phyloP scores from a whole-genome alignment of 2,888 invertebrate species.

The Nymphalis urticae region DNA sequence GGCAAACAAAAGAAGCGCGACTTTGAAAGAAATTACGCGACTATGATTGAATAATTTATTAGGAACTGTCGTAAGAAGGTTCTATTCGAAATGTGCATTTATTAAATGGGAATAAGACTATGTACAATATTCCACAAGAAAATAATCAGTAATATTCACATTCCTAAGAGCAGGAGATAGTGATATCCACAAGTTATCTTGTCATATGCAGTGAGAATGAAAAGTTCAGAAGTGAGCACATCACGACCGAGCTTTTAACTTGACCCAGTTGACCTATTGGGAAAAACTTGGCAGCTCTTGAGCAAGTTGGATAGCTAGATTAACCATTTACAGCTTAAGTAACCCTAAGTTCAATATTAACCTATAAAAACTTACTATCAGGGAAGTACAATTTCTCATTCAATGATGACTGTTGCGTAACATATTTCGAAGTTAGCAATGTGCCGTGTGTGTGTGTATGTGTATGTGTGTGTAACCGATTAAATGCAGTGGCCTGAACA shows the following conservation, averaged over 20 bases:
- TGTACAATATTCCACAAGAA: no score
- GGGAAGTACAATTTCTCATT: neutral
- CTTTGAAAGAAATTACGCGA: constrained; percentile 9
- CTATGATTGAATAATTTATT: constrained; percentile 13
- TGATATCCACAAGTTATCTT: neutral
- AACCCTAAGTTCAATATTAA: neutral
- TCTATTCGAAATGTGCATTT: neutral
- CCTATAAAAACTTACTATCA: neutral
- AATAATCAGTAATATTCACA: no score
- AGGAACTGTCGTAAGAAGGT: neutral
- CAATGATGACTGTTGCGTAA: neutral
- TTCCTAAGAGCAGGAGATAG: neutral
- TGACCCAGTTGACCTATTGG: constrained; percentile 34
- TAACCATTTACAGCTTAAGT: constrained; percentile 4
- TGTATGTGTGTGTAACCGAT: no score
- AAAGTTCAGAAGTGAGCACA: constrained; percentile 25
- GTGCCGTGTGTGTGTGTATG: no score
- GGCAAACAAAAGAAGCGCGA: constrained; percentile 3
- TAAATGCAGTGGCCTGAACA: no score
- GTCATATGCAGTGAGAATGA: neutral
- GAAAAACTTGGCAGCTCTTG: constrained; percentile 38
- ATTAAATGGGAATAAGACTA: no score
- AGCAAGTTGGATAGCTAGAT: constrained; percentile 30
- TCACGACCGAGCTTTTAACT: constrained; percentile 28
- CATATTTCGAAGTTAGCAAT: neutral